Base-by-base conservation (phyloP, 2,113 vertebrate species). In the Colossoma macropomum region DNA sequence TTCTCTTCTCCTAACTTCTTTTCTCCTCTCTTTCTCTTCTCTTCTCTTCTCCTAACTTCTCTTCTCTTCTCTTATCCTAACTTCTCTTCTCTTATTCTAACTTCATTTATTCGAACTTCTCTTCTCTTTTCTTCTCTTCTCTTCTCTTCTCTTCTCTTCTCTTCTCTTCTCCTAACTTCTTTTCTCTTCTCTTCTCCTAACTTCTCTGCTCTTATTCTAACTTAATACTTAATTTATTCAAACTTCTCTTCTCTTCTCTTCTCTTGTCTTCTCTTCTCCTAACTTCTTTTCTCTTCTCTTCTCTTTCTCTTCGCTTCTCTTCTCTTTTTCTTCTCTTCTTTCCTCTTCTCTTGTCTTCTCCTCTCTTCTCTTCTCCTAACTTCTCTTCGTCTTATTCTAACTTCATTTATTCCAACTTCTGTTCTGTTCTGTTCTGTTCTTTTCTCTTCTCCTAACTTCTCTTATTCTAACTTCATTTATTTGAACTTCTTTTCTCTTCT, bases 401-500 rank as follows among this genome's bases (percentile, higher is more conserved):
- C 10, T 50, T 50, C 48, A 13, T 15, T 9, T 50, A 1, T 9
- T 50, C 48, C 1, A 2, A 50, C 1, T 13, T 38, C 34, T 38
- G 2, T 21, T 70, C 38, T 50, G 1, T 21, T 21, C 75, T 28
- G 79, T 23, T 38, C 25, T 28, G 16, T 25, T 10, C n/a, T 41
- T 19, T 30, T 15, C 19, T 60, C 59, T 66, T 66, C 60, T 17
- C 32, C 73, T 80, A 45, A 73, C 28, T 27, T 27, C 83, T 81
- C 68, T 79, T 75, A 54, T 30, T 69, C 62, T 59, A 21, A 72
- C 56, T 63, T 19, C 52, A 41, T 25, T 34, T 34, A 9, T 19
- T 38, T 38, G 3, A 3, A 4, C 34, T 38, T 38, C 7, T 38
- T 4, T 4, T 38, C 48, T 50, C 48, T 50, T 50, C 10, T 13